Evolutionary conservation across 2,888 invertebrate genomes (phyloP).

Genomic region (Ommatoiulus sabulosus): DNA sequence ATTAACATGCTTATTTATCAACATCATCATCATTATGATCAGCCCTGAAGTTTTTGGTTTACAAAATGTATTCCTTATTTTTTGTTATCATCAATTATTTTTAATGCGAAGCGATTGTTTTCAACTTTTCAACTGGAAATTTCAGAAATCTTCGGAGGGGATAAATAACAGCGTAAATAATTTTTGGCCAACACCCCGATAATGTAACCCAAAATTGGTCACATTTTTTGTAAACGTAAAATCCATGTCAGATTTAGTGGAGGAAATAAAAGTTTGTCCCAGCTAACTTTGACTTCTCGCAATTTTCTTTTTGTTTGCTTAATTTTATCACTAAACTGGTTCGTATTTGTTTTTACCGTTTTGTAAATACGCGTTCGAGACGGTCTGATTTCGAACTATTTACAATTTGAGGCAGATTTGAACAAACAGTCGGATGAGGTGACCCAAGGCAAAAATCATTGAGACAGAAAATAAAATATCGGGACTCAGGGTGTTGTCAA

Average conservation of each 20-base stretch:
- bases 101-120: neutral
- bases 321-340: too few relatives aligned
- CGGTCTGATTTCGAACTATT: slow-evolving; percentile 5
- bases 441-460: neutral
- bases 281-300: neutral
- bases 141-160: neutral
- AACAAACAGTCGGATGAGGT: neutral
- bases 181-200: neutral
- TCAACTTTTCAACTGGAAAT: slow-evolving; percentile 1
- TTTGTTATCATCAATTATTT: neutral
- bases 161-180: slow-evolving; percentile 2
- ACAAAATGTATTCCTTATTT: too few relatives aligned
- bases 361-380: neutral
- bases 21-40: too few relatives aligned
- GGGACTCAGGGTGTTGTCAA: neutral
- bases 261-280: neutral
- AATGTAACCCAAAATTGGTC: neutral
- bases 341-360: neutral
- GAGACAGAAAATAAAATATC: neutral
- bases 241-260: too few relatives aligned
- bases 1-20: too few relatives aligned
- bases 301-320: neutral
- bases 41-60: too few relatives aligned
- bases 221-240: neutral
- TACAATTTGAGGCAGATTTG: neutral